Percentiles rank a stretch among this genome's conserved stretches.
Evolutionary conservation across 2,113 vertebrate genomes (phyloP).

Genomic region (Anthoscopus minutus): DNA sequence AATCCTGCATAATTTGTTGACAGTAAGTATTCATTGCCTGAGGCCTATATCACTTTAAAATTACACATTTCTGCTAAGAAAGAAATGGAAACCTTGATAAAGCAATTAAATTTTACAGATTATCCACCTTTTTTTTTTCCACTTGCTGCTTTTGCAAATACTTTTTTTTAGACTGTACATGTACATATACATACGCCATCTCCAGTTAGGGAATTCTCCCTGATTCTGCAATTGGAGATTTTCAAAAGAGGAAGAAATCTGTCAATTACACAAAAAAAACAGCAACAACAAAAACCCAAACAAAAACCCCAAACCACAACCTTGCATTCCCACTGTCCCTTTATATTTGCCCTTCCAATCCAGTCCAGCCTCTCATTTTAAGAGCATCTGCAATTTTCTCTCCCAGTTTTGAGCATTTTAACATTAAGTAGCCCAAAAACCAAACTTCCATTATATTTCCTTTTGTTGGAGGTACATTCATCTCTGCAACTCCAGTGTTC

Average conservation of each 20-base stretch:
- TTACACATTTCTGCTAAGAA: slow-evolving; percentile 5
- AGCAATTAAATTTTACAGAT: background rate
- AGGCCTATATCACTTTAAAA: background rate
- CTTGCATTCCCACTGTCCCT: background rate
- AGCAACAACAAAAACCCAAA: background rate
- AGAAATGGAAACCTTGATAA: background rate
- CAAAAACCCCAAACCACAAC: background rate
- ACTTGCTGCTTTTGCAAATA: background rate
- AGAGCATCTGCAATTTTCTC: background rate
- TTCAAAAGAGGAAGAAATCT: background rate
- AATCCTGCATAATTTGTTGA: slow-evolving; percentile 29
- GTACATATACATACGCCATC: background rate
- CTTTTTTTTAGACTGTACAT: background rate
- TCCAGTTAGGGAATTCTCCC: background rate
- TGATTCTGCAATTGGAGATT: background rate
- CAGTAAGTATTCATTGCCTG: background rate
- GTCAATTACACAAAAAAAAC: background rate
- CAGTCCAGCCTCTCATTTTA: background rate
- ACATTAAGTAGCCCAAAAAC: background rate
- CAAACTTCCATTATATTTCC: background rate
- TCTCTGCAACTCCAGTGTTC: background rate
- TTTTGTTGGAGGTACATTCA: background rate
- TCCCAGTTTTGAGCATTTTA: background rate
- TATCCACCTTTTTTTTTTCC: background rate
- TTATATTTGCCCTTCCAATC: background rate